A percentile compares a stretch with the other conserved stretches of the same genome.
Conservation (phyloP, 1,140 invertebrate species). For the Leptopilina clavipes region DNA sequence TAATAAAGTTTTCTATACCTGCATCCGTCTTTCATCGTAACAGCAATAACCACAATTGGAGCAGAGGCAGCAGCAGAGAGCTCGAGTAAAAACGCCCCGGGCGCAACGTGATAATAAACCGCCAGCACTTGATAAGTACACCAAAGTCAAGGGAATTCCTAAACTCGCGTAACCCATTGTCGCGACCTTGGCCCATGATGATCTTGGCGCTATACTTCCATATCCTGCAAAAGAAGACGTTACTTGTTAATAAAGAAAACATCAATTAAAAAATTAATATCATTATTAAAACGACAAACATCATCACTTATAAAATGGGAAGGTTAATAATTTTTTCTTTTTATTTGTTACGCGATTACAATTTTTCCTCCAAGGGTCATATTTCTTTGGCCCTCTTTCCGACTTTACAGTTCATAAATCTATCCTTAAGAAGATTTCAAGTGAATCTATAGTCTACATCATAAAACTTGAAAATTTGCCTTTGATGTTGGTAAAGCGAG, state of each 20-base stretch:
- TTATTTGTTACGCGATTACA: constrained; percentile 5
- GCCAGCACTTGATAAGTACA: constrained; percentile 90
- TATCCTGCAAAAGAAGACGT: constrained; percentile 81
- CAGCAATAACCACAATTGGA: constrained; percentile 90
- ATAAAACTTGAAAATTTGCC: not conserved
- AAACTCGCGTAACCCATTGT: constrained; percentile 92
- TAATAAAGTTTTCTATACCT: constrained; percentile 66
- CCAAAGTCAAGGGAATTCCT: constrained; percentile 92
- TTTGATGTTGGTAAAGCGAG: not conserved
- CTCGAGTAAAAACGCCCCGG: constrained; percentile 88
- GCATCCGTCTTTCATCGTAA: constrained; percentile 87
- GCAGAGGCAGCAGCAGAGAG: constrained; percentile 87
- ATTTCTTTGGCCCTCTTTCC: not conserved
- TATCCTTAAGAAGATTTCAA: constrained; percentile 10
- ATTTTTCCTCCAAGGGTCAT: not conserved
- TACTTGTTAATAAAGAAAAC: no score
- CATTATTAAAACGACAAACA: no score
- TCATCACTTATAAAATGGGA: not conserved
- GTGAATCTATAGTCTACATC: not conserved
- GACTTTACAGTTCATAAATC: constrained; percentile 25
- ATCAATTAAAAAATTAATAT: no score
- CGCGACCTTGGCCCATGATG: constrained; percentile 87
- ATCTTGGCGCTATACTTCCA: constrained; percentile 88
- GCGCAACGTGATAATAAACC: constrained; percentile 89
- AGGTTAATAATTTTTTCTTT: constrained; percentile 22